A percentile compares a stretch with the other conserved stretches of the same genome.
Evolutionary conservation across 2,797 vertebrate species (phyloP).

Genomic region (Gorsachius magnificus): DNA sequence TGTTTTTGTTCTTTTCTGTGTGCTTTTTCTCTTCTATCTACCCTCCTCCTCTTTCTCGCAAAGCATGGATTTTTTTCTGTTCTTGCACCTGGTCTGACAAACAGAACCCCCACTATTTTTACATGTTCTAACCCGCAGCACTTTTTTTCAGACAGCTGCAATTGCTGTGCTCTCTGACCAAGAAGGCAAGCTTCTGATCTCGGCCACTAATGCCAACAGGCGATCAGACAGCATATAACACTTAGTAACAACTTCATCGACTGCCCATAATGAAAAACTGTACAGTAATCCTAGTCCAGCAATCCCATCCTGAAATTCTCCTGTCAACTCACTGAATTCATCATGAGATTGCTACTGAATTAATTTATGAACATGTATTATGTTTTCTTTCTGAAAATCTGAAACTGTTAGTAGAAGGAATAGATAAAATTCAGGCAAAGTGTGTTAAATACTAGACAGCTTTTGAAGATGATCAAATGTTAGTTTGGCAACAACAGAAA

Average conservation of each 20-base stretch:
- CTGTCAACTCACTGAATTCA: not conserved
- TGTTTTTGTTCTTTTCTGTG: slow-evolving; percentile 34
- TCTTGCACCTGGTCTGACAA: slow-evolving; percentile 66
- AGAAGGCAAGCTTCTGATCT: slow-evolving; percentile 46
- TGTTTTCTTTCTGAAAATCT: not conserved
- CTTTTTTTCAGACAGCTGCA: slow-evolving; percentile 50
- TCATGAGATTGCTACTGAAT: not conserved
- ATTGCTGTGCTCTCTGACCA: slow-evolving; percentile 13
- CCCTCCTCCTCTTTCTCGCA: not conserved
- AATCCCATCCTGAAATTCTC: not conserved
- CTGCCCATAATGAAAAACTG: not conserved
- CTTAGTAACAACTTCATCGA: not conserved
- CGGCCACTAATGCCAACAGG: slow-evolving; percentile 10
- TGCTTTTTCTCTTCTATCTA: slow-evolving; percentile 22
- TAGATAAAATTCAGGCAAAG: not conserved
- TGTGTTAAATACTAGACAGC: not conserved
- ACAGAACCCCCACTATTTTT: slow-evolving; percentile 61
- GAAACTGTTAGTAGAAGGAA: not conserved
- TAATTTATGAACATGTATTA: not conserved
- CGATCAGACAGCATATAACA: not conserved
- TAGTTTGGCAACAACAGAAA: not conserved
- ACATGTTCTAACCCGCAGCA: not conserved
- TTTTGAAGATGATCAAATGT: not conserved
- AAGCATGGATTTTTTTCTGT: slow-evolving; percentile 26
- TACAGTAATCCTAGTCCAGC: not conserved